A percentile compares a stretch with the other conserved stretches of the same genome.
Evolutionary conservation across 2,797 vertebrate genomes (phyloP).

Genomic region (Neosalanx taihuensis): DNA sequence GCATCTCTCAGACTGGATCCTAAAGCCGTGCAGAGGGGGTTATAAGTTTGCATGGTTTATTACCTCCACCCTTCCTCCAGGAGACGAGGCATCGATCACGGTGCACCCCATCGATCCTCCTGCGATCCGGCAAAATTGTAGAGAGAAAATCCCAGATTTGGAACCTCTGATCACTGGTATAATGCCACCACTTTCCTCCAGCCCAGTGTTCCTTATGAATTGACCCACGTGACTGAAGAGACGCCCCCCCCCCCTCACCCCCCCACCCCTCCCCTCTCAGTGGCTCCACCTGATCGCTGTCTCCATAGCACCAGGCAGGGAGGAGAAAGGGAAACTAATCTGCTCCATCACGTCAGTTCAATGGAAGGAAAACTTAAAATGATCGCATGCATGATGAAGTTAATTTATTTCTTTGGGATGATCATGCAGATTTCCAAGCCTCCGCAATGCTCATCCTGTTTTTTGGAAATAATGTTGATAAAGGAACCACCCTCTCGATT

Average conservation of each 20-base stretch:
- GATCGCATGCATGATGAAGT: neutral
- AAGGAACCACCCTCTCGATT: no score
- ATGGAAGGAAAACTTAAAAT: neutral
- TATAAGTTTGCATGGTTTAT: neutral
- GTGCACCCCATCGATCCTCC: slow-evolving; percentile 8
- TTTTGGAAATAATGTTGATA: neutral
- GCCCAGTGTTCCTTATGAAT: slow-evolving; percentile 70
- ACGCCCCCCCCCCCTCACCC: slow-evolving; percentile 71
- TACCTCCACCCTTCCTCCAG: neutral
- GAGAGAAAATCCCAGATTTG: slow-evolving; percentile 17
- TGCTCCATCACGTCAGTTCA: neutral
- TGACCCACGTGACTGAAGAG: slow-evolving; percentile 73
- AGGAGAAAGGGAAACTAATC: slow-evolving; percentile 23
- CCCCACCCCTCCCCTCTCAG: slow-evolving; percentile 65
- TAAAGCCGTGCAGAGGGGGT: neutral
- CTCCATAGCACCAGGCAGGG: slow-evolving; percentile 67
- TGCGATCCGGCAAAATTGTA: slow-evolving; percentile 1
- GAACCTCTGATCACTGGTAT: slow-evolving; percentile 29
- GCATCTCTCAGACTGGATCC: slow-evolving; percentile 6
- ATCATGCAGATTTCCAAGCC: neutral
- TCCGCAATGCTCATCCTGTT: neutral
- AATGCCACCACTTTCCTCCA: slow-evolving; percentile 56
- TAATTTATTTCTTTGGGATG: neutral
- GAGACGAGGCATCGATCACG: neutral
- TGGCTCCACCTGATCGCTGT: slow-evolving; percentile 79